Percentiles rank a stretch among this genome's conserved stretches.
phyloP scores from a whole-genome alignment of 2,888 invertebrate species.

The Bedellia somnulentella region DNA sequence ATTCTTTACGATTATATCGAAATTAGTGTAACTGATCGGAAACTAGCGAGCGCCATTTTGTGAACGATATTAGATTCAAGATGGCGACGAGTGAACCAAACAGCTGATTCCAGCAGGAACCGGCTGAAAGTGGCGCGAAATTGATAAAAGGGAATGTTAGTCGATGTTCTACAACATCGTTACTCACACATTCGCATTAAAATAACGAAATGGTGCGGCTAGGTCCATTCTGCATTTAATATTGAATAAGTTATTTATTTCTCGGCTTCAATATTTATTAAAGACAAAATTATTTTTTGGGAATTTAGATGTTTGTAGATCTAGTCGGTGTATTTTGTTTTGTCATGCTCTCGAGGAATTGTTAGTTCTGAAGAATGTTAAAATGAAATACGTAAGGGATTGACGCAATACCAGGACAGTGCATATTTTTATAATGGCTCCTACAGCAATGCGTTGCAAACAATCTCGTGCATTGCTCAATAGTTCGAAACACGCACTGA shows the following conservation, averaged over 20 bases:
- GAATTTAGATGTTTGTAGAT: too few relatives aligned
- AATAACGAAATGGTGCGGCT: constrained; percentile 25
- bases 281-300: too few relatives aligned
- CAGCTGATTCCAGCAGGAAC: constrained; percentile 37
- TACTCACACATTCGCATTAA: constrained; percentile 29
- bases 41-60: constrained; percentile 26
- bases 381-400: constrained; percentile 29
- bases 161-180: constrained; percentile 38
- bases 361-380: too few relatives aligned
- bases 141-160: constrained; percentile 35
- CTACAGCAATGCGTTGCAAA: constrained; percentile 8
- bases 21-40: too few relatives aligned
- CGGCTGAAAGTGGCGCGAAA: constrained; percentile 29
- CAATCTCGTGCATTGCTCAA: constrained; percentile 9
- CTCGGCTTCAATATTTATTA: too few relatives aligned
- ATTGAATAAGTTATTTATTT: constrained; percentile 30
- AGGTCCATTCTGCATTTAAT: constrained; percentile 30
- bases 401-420: constrained; percentile 38
- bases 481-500: constrained; percentile 13
- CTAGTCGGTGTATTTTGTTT: too few relatives aligned
- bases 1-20: too few relatives aligned
- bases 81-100: constrained; percentile 47
- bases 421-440: background rate
- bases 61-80: constrained; percentile 13
- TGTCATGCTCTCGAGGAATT: too few relatives aligned